Evolutionary conservation across 1,140 invertebrate species (phyloP).

Genomic region (Orius insidiosus): DNA sequence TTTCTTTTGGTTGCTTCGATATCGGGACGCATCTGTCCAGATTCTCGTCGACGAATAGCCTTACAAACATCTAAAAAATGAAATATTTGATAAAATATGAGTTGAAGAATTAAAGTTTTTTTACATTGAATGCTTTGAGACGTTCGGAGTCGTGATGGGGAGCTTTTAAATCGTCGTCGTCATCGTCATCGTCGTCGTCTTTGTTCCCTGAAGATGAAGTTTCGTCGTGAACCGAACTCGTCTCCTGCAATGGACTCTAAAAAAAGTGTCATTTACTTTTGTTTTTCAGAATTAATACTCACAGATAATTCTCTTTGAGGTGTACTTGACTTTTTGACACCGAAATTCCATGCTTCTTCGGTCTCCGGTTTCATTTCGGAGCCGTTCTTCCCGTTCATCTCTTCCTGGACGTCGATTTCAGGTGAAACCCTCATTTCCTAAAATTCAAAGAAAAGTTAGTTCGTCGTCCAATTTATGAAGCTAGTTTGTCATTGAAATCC

Average conservation of each 20-base stretch:
- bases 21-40: conserved; percentile 90
- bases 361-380: conserved; percentile 15
- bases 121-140: conserved; percentile 91
- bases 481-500: no score
- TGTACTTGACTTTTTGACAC: conserved; percentile 18
- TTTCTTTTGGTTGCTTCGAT: conserved; percentile 93
- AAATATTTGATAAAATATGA: not conserved
- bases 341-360: conserved; percentile 19
- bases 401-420: conserved; percentile 12
- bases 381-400: conserved; percentile 15
- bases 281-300: conserved; percentile 17
- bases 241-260: conserved; percentile 43
- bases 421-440: conserved; percentile 14
- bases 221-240: conserved; percentile 70
- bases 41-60: conserved; percentile 93
- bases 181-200: conserved; percentile 84
- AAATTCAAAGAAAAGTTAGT: not conserved
- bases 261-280: conserved; percentile 10
- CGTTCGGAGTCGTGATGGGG: conserved; percentile 85
- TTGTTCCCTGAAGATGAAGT: conserved; percentile 76
- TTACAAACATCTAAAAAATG: conserved; percentile 78
- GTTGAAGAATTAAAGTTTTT: no score
- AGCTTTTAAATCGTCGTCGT: conserved; percentile 75
- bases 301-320: conserved; percentile 20
- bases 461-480: no score